Conservation (phyloP, 2,888 invertebrate species). For the Cataglyphis rosenhaueri region DNA sequence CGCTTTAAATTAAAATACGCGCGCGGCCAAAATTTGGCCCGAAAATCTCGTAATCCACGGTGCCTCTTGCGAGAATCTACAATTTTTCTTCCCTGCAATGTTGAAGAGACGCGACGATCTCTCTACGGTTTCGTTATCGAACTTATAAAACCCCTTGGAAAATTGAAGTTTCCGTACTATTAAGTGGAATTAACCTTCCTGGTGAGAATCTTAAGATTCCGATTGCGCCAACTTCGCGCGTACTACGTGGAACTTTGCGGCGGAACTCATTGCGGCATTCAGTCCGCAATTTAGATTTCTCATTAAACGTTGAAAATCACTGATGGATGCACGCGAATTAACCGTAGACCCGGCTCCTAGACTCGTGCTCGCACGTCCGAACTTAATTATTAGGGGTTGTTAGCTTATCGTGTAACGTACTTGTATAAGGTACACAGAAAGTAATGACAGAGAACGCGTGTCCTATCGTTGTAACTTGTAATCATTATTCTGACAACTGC, state of each 20-base stretch:
- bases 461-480: slow-evolving; percentile 6
- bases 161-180: slow-evolving; percentile 58
- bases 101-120: slow-evolving; percentile 6
- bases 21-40: not conserved
- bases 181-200: slow-evolving; percentile 64
- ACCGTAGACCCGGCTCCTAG: slow-evolving; percentile 26
- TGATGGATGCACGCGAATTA: slow-evolving; percentile 51
- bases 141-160: slow-evolving; percentile 61
- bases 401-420: slow-evolving; percentile 52
- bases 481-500: slow-evolving; percentile 26
- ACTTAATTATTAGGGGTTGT: slow-evolving; percentile 55
- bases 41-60: slow-evolving; percentile 34
- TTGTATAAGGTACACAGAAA: slow-evolving; percentile 33
- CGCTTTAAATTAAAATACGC: slow-evolving; percentile 52
- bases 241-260: slow-evolving; percentile 50
- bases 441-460: slow-evolving; percentile 20
- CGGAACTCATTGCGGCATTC: slow-evolving; percentile 50
- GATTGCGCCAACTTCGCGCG: slow-evolving; percentile 60
- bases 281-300: slow-evolving; percentile 55
- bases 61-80: slow-evolving; percentile 20
- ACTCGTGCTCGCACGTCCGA: slow-evolving; percentile 12
- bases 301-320: slow-evolving; percentile 53
- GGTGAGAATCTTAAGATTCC: slow-evolving; percentile 66
- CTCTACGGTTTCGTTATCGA: slow-evolving; percentile 64
- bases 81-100: slow-evolving; percentile 34